A percentile compares a stretch with the other conserved stretches of the same genome.
Conservation (phyloP, 2,888 invertebrate genomes). For the Blera fallax region DNA sequence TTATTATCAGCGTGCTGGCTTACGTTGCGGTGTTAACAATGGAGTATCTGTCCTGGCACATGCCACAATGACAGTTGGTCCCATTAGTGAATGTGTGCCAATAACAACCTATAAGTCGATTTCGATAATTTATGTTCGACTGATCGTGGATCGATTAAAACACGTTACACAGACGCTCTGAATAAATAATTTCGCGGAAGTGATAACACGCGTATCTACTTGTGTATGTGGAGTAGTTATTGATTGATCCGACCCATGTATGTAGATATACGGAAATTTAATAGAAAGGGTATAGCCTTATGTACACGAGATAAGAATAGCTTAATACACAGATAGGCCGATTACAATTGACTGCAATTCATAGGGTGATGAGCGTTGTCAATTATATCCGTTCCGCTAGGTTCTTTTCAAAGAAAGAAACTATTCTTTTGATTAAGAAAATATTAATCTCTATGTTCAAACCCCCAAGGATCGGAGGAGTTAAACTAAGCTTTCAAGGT, state of each 20-base stretch:
- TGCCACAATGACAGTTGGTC: constrained; percentile 67
- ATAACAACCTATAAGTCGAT: constrained; percentile 8
- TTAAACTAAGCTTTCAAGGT: too few relatives aligned
- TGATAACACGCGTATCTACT: neutral
- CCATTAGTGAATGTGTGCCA: constrained; percentile 30
- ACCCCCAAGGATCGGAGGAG: too few relatives aligned
- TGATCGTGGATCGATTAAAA: constrained; percentile 6
- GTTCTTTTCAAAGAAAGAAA: too few relatives aligned
- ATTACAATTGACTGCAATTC: neutral
- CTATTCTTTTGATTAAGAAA: too few relatives aligned
- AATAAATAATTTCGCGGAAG: neutral
- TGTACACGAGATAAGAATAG: neutral
- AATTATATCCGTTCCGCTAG: too few relatives aligned
- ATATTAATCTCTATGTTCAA: too few relatives aligned
- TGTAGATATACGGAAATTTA: too few relatives aligned
- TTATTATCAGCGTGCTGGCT: constrained; percentile 48
- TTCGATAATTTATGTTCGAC: constrained; percentile 45
- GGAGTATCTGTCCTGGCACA: constrained; percentile 65
- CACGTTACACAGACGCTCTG: neutral
- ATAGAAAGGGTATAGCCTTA: neutral
- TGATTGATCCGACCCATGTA: too few relatives aligned
- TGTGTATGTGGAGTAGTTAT: too few relatives aligned
- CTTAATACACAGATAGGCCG: neutral
- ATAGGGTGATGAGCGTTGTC: too few relatives aligned
- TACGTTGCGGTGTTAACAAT: constrained; percentile 45